A percentile compares a stretch with the other conserved stretches of the same genome.
These are phyloP conservation scores for Epinephelus lanceolatus DNA, from an alignment of 2,113 vertebrate genomes.

Conservation along the genomic window DNA sequence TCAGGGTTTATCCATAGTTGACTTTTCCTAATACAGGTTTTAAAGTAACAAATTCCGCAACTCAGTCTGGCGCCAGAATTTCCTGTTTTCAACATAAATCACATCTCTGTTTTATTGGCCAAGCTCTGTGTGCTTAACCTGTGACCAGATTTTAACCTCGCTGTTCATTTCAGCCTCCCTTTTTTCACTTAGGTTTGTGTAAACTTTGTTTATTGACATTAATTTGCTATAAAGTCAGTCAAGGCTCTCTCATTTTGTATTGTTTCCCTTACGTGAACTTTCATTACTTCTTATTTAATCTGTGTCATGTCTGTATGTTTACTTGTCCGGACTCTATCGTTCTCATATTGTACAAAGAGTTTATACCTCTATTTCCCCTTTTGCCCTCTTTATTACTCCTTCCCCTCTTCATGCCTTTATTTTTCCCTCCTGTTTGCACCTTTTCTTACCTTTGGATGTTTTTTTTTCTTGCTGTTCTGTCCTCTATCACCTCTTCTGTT, in stretches of 20 bases:
- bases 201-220: too few species aligned
- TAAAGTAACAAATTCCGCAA: constrained; percentile 62
- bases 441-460: background rate
- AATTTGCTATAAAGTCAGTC: constrained; percentile 6
- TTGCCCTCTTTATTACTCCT: background rate
- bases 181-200: background rate
- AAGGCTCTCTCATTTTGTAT: background rate
- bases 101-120: constrained; percentile 52
- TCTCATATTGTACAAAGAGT: background rate
- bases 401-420: background rate
- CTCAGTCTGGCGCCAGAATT: constrained; percentile 74
- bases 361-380: background rate
- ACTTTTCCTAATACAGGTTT: constrained; percentile 64
- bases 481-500: constrained; percentile 1
- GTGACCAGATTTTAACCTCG: constrained; percentile 49
- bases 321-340: background rate
- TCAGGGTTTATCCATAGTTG: constrained; percentile 46
- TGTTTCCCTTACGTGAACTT: background rate
- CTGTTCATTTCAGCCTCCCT: constrained; percentile 28
- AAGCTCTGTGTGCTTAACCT: constrained; percentile 54
- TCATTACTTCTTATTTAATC: background rate
- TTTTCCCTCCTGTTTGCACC: too few species aligned
- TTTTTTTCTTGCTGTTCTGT: background rate
- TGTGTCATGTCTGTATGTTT: background rate
- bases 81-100: constrained; percentile 81